Conservation (phyloP, 2,888 invertebrate genomes). For the Apotomis capreana region DNA sequence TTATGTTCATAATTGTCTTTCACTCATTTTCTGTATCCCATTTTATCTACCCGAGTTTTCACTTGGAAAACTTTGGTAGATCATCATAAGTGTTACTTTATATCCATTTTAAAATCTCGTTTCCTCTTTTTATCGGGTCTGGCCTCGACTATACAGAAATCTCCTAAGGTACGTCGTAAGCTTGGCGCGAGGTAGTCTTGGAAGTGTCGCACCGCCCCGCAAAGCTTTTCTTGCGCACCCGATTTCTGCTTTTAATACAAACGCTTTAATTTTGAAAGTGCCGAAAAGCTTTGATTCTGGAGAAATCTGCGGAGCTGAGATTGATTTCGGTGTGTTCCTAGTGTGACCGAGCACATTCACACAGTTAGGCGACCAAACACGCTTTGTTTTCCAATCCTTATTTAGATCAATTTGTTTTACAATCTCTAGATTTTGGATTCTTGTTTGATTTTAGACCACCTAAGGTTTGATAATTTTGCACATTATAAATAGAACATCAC, state of each 20-base stretch:
- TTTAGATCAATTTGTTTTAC: constrained; percentile 39
- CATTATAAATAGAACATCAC: constrained; percentile 37
- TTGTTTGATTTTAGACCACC: constrained; percentile 38
- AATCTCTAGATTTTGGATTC: constrained; percentile 36
- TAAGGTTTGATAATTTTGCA: constrained; percentile 37
- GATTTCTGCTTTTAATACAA: constrained; percentile 68
- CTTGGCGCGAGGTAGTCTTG: constrained; percentile 64
- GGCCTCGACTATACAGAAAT: constrained; percentile 75
- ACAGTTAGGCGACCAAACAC: constrained; percentile 51
- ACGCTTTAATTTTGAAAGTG: constrained; percentile 55
- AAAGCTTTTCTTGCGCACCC: constrained; percentile 61
- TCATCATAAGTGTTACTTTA: constrained; percentile 45
- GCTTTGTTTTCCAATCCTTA: constrained; percentile 42
- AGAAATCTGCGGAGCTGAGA: constrained; percentile 27
- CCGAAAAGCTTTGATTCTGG: constrained; percentile 58
- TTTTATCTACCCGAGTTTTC: constrained; percentile 17
- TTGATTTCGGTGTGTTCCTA: constrained; percentile 49
- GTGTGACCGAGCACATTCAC: constrained; percentile 59
- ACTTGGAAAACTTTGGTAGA: constrained; percentile 37
- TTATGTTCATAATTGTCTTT: constrained; percentile 1
- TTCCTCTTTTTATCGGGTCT: constrained; percentile 78
- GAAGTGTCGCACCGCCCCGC: constrained; percentile 66
- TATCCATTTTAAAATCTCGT: constrained; percentile 64
- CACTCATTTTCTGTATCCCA: constrained; percentile 10
- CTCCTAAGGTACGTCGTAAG: constrained; percentile 80